These are phyloP conservation scores for Anomalospiza imberbis DNA, from an alignment of 2,797 vertebrate genomes.

Conservation along the genomic window DNA sequence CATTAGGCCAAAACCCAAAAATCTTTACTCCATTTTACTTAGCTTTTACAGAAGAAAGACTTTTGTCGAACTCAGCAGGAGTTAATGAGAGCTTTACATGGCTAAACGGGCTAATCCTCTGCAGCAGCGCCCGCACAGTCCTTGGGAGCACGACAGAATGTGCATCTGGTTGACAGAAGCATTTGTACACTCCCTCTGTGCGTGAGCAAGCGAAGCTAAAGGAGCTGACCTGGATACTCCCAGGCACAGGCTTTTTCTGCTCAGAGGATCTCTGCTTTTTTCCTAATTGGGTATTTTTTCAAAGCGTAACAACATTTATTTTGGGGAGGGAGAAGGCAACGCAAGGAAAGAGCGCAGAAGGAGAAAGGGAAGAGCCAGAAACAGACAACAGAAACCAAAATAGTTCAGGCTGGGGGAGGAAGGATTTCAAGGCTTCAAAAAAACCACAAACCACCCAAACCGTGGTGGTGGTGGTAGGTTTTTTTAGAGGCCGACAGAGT, in stretches of 20 bases:
- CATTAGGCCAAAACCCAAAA: not conserved
- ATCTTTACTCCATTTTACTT: slow-evolving; percentile 21
- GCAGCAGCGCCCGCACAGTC: slow-evolving; percentile 16
- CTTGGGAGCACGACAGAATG: slow-evolving; percentile 23
- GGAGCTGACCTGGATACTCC: slow-evolving; percentile 61
- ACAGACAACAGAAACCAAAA: slow-evolving; percentile 46
- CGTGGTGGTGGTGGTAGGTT: not conserved
- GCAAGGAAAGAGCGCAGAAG: slow-evolving; percentile 36
- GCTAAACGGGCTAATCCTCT: slow-evolving; percentile 35
- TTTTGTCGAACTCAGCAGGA: slow-evolving; percentile 40
- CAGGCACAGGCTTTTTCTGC: slow-evolving; percentile 15
- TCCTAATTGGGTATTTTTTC: slow-evolving; percentile 43
- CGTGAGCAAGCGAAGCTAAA: slow-evolving; percentile 21
- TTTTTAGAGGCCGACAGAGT: not conserved
- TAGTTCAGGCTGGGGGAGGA: slow-evolving; percentile 57
- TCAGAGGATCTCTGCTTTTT: slow-evolving; percentile 1
- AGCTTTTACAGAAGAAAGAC: not conserved
- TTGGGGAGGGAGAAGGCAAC: slow-evolving; percentile 37
- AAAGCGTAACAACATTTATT: slow-evolving; percentile 53
- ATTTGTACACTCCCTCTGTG: not conserved
- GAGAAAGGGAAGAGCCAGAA: slow-evolving; percentile 57
- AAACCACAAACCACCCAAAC: slow-evolving; percentile 3
- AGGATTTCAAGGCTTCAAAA: slow-evolving; percentile 19
- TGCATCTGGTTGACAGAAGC: slow-evolving; percentile 46
- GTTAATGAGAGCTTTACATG: slow-evolving; percentile 38